Percentiles rank a stretch among this genome's conserved stretches.
These are phyloP conservation scores for Rhingia rostrata DNA, from an alignment of 2,888 invertebrate species.

Conservation along the genomic window DNA sequence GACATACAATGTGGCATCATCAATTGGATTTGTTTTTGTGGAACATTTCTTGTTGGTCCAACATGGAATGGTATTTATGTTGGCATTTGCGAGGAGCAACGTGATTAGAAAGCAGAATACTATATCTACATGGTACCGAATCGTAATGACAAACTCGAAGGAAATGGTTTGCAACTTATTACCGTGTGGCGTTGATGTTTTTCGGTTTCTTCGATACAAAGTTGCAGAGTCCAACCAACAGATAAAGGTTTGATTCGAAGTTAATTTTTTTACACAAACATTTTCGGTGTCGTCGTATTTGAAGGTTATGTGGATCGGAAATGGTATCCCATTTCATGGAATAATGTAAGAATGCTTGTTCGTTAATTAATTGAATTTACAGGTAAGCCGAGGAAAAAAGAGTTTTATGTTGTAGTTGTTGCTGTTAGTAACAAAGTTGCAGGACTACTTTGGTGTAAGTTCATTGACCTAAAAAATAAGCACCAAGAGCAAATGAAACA, in stretches of 20 bases:
- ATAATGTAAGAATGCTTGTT: constrained; percentile 1
- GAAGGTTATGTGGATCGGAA: background rate
- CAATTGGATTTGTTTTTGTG: constrained; percentile 5
- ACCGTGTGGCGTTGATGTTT: background rate
- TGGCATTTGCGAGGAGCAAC: constrained; percentile 61
- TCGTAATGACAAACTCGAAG: constrained; percentile 41
- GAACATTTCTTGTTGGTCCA: background rate
- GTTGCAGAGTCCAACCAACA: constrained; percentile 28
- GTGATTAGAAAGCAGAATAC: constrained; percentile 55
- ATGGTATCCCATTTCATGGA: constrained; percentile 33
- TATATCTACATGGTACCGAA: constrained; percentile 1
- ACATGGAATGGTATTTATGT: constrained; percentile 55
- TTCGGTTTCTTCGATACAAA: background rate
- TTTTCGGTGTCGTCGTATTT: background rate
- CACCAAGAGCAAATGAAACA: too few relatives aligned
- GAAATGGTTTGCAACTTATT: constrained; percentile 11
- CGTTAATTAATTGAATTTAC: constrained; percentile 13
- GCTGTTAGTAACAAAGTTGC: too few relatives aligned
- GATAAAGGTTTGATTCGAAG: too few relatives aligned
- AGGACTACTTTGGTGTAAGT: too few relatives aligned
- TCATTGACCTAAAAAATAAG: too few relatives aligned
- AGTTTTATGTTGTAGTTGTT: too few relatives aligned
- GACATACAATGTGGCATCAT: background rate
- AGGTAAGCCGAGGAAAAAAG: background rate
- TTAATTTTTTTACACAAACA: background rate